Evolutionary conservation across 1,140 invertebrate genomes (phyloP), one percentile per base, ranked within the genome.

Genomic region (Lethrus apterus): DNA sequence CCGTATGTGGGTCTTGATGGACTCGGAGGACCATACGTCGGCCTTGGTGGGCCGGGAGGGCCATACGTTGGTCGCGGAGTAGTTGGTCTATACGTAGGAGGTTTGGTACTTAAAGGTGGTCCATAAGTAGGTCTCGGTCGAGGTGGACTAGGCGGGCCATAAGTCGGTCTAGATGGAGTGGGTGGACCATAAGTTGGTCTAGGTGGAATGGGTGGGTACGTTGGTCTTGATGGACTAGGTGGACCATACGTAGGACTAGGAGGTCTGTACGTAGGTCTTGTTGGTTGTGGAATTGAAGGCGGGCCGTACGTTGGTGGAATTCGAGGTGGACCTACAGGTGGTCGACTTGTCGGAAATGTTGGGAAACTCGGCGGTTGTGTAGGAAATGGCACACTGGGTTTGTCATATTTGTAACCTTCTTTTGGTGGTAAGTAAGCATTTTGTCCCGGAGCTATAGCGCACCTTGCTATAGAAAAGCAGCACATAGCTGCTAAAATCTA

Each of bases 401-500:
- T 70, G 3, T 72, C 68, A 59, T 83, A 83, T 21, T 69, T 59
- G 41, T 72, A 72, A 26, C 71, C 71, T 15, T 50, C 23, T 26
- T 48, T 34, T 24, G 78, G 77, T n/a, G 78, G 79, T 13, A 81
- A 65, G 57, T 81, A 80, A 11, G 76, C 77, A 50, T 80, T 78
- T 35, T 74, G 71, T 34, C 76, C 72, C 3, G 72, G 71, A 9
- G 60, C 61, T 46, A 74, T 60, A 51, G 68, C 56, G 57, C 66
- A 55, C 43, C 48, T 55, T 13, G 52, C 49, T 43, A 56, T 50
- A 54, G 62, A 64, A 24, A 69, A 55, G 54, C 64, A 70, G 29
- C 71, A 62, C 44, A 74, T 50, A 20, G 60, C 62, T 55, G 67
- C 55, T 62, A 68, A 51, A 36, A 65, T 49, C 56, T 63, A 55